Conservation (phyloP, 2,113 vertebrate species). For the Accipiter cooperii region DNA sequence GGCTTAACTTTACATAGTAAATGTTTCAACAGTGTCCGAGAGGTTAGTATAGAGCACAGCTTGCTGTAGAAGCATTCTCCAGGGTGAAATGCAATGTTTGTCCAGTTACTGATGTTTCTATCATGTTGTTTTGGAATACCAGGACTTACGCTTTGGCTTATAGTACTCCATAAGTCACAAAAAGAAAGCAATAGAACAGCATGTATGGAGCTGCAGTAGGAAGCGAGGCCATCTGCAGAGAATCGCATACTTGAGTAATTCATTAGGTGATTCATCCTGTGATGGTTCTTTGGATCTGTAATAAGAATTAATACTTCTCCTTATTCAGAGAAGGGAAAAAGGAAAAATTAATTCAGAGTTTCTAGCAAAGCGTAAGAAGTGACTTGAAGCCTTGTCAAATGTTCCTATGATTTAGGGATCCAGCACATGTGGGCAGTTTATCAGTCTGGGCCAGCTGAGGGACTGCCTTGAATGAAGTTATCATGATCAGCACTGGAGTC, state of each 20-base stretch:
- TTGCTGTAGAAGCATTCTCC: background rate
- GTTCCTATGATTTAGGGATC: background rate
- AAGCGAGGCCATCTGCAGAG: background rate
- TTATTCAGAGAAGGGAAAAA: background rate
- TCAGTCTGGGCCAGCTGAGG: background rate
- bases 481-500: background rate
- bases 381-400: background rate
- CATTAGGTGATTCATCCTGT: slow-evolving; percentile 21
- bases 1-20: background rate
- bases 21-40: background rate
- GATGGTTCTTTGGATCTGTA: background rate
- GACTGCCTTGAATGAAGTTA: background rate
- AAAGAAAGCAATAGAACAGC: background rate
- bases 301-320: background rate
- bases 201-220: background rate
- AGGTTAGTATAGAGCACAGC: background rate
- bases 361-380: background rate
- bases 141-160: background rate
- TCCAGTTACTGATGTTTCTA: background rate
- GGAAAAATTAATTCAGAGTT: background rate
- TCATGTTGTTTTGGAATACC: background rate
- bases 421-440: background rate
- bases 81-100: background rate
- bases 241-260: slow-evolving; percentile 29
- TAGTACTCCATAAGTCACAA: background rate